Conservation (phyloP, 30 jellyfish, hydroid and myxozoan species). For the Hydractinia echinata region DNA sequence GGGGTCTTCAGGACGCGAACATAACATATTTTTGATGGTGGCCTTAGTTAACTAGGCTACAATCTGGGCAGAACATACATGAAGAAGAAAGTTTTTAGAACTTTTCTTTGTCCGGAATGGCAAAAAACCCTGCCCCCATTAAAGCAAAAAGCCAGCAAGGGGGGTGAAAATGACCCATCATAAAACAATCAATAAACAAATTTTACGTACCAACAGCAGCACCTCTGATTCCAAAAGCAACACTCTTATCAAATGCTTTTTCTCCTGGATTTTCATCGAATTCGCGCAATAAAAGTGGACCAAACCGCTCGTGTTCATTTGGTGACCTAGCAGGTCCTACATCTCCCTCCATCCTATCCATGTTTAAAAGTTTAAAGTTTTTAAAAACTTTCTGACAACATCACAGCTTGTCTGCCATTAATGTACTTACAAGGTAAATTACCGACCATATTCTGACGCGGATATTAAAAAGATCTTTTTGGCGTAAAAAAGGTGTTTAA, state of each 20-base stretch:
- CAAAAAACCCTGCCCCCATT: not conserved
- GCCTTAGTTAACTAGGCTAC: no score
- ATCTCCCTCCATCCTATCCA: not conserved
- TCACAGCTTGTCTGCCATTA: no score
- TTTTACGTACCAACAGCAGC: not conserved
- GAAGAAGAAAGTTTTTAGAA: no score
- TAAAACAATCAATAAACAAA: not conserved
- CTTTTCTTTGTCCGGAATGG: no score
- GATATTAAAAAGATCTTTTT: no score
- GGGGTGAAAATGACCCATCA: not conserved
- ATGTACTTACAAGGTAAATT: no score
- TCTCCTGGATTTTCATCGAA: conserved; percentile 37
- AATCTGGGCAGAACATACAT: no score
- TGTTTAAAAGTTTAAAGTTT: not conserved
- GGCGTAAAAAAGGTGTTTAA: no score
- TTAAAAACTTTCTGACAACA: not conserved
- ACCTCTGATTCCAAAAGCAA: conserved; percentile 27
- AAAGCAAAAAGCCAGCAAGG: not conserved
- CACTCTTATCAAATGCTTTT: conserved; percentile 14
- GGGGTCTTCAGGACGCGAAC: no score
- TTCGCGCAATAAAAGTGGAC: conserved; percentile 16
- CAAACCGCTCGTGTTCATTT: conserved; percentile 9
- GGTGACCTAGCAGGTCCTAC: not conserved
- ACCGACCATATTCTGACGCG: no score
- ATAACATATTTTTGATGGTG: no score